Percentiles rank a stretch among this genome's conserved stretches.
These are phyloP conservation scores for Coelinius sp. DNA, from an alignment of 2,888 invertebrate genomes.

Conservation along the genomic window DNA sequence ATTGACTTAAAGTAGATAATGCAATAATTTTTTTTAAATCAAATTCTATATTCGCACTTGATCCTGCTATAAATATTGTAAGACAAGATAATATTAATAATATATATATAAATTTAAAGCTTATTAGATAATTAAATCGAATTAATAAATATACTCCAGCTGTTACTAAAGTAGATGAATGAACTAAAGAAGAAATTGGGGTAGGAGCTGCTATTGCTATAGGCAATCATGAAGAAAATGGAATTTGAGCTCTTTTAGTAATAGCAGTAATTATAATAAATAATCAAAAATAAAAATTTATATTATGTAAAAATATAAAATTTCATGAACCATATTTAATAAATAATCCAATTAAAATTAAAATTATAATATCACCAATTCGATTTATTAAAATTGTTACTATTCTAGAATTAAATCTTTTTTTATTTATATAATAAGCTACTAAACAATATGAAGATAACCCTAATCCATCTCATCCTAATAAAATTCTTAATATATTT, in stretches of 20 bases:
- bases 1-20: slow-evolving; percentile 82
- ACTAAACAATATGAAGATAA: slow-evolving; percentile 82
- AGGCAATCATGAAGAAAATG: slow-evolving; percentile 84
- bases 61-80: slow-evolving; percentile 76
- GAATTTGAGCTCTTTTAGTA: slow-evolving; percentile 87
- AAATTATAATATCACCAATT: slow-evolving; percentile 80
- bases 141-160: slow-evolving; percentile 83
- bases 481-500: slow-evolving; percentile 80
- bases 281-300: slow-evolving; percentile 69
- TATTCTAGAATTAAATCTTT: slow-evolving; percentile 80
- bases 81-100: slow-evolving; percentile 66
- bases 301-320: slow-evolving; percentile 71
- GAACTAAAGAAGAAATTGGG: slow-evolving; percentile 82
- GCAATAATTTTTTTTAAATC: slow-evolving; percentile 87
- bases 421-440: slow-evolving; percentile 80
- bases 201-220: slow-evolving; percentile 85
- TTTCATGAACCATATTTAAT: slow-evolving; percentile 71
- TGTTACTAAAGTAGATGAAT: slow-evolving; percentile 85
- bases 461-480: slow-evolving; percentile 83
- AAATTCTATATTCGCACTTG: slow-evolving; percentile 77
- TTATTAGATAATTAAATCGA: slow-evolving; percentile 75
- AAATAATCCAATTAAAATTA: slow-evolving; percentile 75
- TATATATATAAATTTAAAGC: slow-evolving; percentile 58
- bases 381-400: slow-evolving; percentile 82
- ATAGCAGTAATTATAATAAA: slow-evolving; percentile 73